Base-by-base conservation (phyloP, 2,113 vertebrate species). In the Chionodraco myersi region DNA sequence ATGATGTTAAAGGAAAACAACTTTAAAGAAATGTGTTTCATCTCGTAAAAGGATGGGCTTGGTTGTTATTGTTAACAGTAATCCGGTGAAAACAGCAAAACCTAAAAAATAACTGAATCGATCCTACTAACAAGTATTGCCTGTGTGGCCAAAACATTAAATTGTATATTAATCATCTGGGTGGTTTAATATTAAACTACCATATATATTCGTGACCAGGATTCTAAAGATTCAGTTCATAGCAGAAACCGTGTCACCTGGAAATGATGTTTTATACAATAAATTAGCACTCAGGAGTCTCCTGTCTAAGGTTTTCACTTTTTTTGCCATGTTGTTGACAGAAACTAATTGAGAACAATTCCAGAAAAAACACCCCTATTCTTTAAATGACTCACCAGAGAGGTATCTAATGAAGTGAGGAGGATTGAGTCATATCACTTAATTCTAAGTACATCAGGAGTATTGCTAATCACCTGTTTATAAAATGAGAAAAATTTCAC, bases 381-480 rank as follows among this genome's bases (percentile, higher is more conserved):
- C 4, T 15, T 57, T 30, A 21, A 74, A 26, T 74, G 26, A 57
- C 12, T 58, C 59, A 16, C 2, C n/a, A 80, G 10, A 60, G 13
- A 11, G 57, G 2, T 79, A 49, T 53, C 62, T 60, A 52, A 4
- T 54, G 14, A 58, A 36, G 52, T 60, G 16, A 65, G 11, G 73
- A n/a, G 45, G 58, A 52, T 3, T 49, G 41, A 58, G 53, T 63
- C 47, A 36, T 51, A 21, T 21, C 34, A 21, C 13, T 52, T 64
- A 21, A 53, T 15, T 64, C 11, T 10, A 47, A 34, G 18, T 7
- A 52, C 7, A 75, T 56, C 36, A 49, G 54, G 36, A 67, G 34
- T 60, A 51, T 21, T 68, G 10, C 51, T 70, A 61, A 79, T 78
- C n/a, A 68, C 15, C 16, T 53, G 53, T 54, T 62, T 52, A 82